These are phyloP conservation scores for Drosophila cardini DNA, from an alignment of 1,140 invertebrate species.

Conservation along the genomic window DNA sequence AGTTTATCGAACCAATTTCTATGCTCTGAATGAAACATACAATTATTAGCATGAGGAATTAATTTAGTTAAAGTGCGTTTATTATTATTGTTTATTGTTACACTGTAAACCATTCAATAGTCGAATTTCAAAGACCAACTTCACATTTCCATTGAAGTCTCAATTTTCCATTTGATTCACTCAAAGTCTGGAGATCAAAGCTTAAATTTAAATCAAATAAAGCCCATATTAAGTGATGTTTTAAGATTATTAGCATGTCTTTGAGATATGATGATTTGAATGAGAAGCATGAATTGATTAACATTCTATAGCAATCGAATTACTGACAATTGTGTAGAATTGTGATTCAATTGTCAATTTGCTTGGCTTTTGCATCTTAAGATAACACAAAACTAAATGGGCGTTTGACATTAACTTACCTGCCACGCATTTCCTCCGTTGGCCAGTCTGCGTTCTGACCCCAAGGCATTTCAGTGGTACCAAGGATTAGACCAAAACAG, in stretches of 20 bases:
- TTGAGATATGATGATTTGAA: not conserved
- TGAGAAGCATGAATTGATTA: not conserved
- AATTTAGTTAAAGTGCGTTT: not conserved
- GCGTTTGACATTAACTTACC: slow-evolving; percentile 84
- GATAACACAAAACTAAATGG: slow-evolving; percentile 37
- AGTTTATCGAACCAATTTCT: not conserved
- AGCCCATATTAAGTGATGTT: not conserved
- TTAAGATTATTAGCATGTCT: not conserved
- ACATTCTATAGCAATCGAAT: slow-evolving; percentile 1
- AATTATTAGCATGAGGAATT: no score
- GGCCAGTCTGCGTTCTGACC: slow-evolving; percentile 90
- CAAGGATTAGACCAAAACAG: slow-evolving; percentile 91
- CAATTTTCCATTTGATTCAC: slow-evolving; percentile 24
- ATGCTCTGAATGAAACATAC: not conserved
- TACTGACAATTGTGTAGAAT: not conserved
- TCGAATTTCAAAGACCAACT: not conserved
- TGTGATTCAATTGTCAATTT: slow-evolving; percentile 22
- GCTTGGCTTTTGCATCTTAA: not conserved
- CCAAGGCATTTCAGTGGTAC: slow-evolving; percentile 91
- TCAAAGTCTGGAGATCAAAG: not conserved
- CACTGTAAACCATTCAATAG: not conserved
- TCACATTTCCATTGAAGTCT: not conserved
- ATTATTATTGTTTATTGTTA: not conserved
- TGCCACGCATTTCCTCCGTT: slow-evolving; percentile 92
- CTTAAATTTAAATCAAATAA: not conserved